A percentile compares a stretch with the other conserved stretches of the same genome.
phyloP scores from a whole-genome alignment of 2,888 invertebrate species.

The Quadroppia sp. region DNA sequence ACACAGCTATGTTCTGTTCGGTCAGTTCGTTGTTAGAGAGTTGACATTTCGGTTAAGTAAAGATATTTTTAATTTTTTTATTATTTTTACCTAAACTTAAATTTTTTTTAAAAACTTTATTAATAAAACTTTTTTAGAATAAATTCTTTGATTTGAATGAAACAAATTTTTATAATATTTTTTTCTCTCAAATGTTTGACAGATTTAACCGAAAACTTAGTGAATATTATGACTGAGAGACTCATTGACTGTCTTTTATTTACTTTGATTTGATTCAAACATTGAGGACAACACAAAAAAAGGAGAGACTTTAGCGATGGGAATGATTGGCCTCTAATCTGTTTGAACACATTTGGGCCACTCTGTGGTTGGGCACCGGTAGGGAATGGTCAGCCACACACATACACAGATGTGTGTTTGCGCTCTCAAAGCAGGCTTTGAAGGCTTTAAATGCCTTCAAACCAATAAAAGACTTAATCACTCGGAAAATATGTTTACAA shows the following conservation, averaged over 20 bases:
- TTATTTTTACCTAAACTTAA: too few relatives aligned
- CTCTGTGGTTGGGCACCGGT: constrained; percentile 19
- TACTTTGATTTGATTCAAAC: background rate
- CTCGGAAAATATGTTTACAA: constrained; percentile 33
- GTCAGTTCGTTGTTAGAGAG: background rate
- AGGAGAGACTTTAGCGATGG: background rate
- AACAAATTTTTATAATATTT: too few relatives aligned
- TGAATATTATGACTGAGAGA: background rate
- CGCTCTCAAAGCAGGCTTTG: background rate
- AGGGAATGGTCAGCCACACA: too few relatives aligned
- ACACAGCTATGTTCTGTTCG: background rate
- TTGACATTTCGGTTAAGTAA: background rate
- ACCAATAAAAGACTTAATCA: constrained; percentile 12
- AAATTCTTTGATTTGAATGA: too few relatives aligned
- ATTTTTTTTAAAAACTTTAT: too few relatives aligned
- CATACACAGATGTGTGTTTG: constrained; percentile 2
- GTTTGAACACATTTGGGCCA: background rate
- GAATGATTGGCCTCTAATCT: constrained; percentile 16
- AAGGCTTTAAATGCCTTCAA: background rate
- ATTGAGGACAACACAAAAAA: background rate
- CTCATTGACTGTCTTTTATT: constrained; percentile 20
- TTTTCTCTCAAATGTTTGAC: too few relatives aligned
- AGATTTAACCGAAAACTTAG: background rate
- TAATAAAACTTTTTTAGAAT: too few relatives aligned
- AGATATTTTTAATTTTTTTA: too few relatives aligned